Evolutionary conservation across 2,797 vertebrate genomes (phyloP).

Genomic region (Anas flavirostris): DNA sequence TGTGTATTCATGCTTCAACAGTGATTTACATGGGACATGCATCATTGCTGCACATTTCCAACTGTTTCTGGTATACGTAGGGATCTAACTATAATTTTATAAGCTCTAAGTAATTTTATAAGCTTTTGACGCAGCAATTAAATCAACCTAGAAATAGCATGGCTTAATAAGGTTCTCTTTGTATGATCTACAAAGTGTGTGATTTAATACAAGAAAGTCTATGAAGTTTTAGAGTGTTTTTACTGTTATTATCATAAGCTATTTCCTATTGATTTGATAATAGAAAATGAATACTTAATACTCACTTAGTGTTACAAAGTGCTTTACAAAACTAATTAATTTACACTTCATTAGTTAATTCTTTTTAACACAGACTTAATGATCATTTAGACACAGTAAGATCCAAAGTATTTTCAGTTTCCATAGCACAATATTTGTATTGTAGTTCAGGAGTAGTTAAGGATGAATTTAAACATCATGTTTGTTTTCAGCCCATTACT

Average conservation of each 20-base stretch:
- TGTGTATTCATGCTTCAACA: neutral
- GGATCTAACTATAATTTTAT: neutral
- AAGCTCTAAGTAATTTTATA: neutral
- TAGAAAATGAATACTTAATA: neutral
- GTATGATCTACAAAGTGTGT: neutral
- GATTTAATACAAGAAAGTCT: neutral
- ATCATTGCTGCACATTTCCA: neutral
- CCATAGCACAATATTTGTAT: neutral
- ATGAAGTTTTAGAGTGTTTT: neutral
- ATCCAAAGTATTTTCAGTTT: neutral
- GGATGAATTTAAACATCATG: neutral
- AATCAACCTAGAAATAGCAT: neutral
- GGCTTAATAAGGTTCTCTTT: neutral
- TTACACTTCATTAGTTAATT: neutral
- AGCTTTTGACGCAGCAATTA: neutral
- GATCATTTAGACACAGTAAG: neutral
- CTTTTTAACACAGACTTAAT: neutral
- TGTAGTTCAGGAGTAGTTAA: neutral
- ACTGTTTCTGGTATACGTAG: neutral
- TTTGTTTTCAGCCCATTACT: neutral
- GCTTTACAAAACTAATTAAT: neutral
- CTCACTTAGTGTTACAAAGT: neutral
- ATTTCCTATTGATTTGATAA: neutral
- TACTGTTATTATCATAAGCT: neutral
- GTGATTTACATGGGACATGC: neutral